These are phyloP conservation scores for Furcula furcula DNA, from an alignment of 2,888 invertebrate species.

Conservation along the genomic window DNA sequence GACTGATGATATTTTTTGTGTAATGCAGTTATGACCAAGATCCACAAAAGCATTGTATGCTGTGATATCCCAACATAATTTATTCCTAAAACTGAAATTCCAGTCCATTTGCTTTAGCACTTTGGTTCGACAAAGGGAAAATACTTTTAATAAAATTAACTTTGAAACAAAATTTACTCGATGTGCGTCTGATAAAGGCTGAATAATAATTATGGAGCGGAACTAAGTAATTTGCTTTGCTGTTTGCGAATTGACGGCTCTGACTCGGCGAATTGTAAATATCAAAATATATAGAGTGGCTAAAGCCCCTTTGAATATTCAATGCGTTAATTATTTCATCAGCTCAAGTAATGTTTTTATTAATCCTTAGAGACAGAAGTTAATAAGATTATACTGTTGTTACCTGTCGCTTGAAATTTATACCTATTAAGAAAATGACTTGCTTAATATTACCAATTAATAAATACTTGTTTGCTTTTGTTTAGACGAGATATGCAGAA, in stretches of 20 bases:
- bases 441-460: too few species aligned
- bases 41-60: slow-evolving; percentile 59
- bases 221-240: slow-evolving; percentile 58
- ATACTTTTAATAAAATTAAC: slow-evolving; percentile 78
- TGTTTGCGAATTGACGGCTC: slow-evolving; percentile 5
- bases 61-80: slow-evolving; percentile 64
- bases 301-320: slow-evolving; percentile 44
- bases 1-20: too few species aligned
- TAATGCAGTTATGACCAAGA: too few species aligned
- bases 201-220: slow-evolving; percentile 65
- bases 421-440: too few species aligned
- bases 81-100: slow-evolving; percentile 70
- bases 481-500: too few species aligned
- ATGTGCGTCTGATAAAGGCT: slow-evolving; percentile 68
- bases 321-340: slow-evolving; percentile 38
- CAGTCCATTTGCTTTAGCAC: slow-evolving; percentile 77
- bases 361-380: too few species aligned
- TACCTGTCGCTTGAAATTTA: too few species aligned
- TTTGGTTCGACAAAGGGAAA: slow-evolving; percentile 67
- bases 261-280: slow-evolving; percentile 29
- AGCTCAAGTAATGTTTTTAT: slow-evolving; percentile 31
- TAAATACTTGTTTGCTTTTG: too few species aligned
- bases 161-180: slow-evolving; percentile 71
- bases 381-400: too few species aligned
- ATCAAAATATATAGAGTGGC: slow-evolving; percentile 50